These are phyloP conservation scores for Stegastes partitus DNA, from an alignment of 2,113 vertebrate genomes.

Conservation along the genomic window DNA sequence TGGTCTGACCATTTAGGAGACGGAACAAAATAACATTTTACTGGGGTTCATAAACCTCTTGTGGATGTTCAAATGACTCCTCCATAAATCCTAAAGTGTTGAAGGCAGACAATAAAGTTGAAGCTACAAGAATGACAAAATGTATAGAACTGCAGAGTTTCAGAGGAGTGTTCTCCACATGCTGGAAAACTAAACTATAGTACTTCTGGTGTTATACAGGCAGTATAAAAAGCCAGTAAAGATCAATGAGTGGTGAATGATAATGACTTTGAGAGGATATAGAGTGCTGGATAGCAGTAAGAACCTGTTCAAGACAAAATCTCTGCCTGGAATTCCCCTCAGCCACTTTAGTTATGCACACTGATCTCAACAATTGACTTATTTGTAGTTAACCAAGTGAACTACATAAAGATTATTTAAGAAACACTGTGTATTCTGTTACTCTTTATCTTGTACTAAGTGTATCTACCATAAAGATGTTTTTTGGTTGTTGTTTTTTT, in stretches of 20 bases:
- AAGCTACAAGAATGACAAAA: constrained; percentile 67
- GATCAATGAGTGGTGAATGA: constrained; percentile 44
- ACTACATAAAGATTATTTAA: not conserved
- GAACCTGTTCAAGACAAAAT: constrained; percentile 10
- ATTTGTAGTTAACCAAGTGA: not conserved
- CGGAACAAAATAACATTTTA: constrained; percentile 83
- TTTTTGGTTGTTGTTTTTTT: too few species aligned
- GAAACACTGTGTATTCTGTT: not conserved
- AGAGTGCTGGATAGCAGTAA: not conserved
- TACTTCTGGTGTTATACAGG: constrained; percentile 28
- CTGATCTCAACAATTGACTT: not conserved
- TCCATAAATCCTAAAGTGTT: constrained; percentile 81
- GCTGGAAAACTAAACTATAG: constrained; percentile 28
- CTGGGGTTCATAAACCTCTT: constrained; percentile 82
- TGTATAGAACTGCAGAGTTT: constrained; percentile 41
- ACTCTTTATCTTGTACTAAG: too few species aligned
- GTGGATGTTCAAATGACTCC: constrained; percentile 74
- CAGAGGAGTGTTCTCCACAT: constrained; percentile 32
- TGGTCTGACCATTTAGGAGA: constrained; percentile 81
- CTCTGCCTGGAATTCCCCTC: not conserved
- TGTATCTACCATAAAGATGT: too few species aligned
- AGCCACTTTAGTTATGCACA: not conserved
- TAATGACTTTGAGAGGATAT: constrained; percentile 35
- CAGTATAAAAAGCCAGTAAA: constrained; percentile 44
- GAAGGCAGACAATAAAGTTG: constrained; percentile 72